Conservation (phyloP, 2,113 vertebrate genomes). For the Xerus inauris region DNA sequence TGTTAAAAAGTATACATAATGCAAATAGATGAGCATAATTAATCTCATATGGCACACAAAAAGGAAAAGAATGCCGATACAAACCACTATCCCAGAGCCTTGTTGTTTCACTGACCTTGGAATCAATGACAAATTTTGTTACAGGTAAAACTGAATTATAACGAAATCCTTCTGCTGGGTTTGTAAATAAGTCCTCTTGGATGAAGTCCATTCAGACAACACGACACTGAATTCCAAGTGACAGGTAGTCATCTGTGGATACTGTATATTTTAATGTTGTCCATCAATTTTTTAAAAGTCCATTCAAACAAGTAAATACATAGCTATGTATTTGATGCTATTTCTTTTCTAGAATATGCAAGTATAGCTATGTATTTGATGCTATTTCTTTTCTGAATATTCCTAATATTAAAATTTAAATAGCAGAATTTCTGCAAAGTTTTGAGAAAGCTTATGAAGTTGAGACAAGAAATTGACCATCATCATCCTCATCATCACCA, state of each 20-base stretch:
- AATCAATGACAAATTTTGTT: slow-evolving; percentile 37
- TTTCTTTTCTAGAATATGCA: not conserved
- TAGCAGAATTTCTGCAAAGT: not conserved
- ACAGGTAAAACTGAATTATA: slow-evolving; percentile 35
- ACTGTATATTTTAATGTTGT: not conserved
- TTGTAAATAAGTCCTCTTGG: slow-evolving; percentile 45
- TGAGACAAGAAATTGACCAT: not conserved
- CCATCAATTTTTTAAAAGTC: not conserved
- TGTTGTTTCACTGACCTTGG: slow-evolving; percentile 21
- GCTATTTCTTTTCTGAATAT: too few species aligned
- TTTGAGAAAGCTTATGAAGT: slow-evolving; percentile 17
- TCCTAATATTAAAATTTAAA: slow-evolving; percentile 37
- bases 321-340: not conserved
- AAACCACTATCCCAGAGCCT: slow-evolving; percentile 14
- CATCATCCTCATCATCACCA: not conserved
- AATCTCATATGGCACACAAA: slow-evolving; percentile 46
- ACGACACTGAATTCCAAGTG: not conserved
- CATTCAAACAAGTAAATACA: slow-evolving; percentile 19
- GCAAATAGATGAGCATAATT: slow-evolving; percentile 66
- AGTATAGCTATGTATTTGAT: not conserved
- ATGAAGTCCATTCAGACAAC: not conserved
- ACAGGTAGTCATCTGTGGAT: not conserved
- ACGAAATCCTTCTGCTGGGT: slow-evolving; percentile 53
- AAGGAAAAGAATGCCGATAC: slow-evolving; percentile 50
- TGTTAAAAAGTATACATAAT: slow-evolving; percentile 39